Evolutionary conservation across 1,140 invertebrate species (phyloP).

Genomic region (Idris sp.): DNA sequence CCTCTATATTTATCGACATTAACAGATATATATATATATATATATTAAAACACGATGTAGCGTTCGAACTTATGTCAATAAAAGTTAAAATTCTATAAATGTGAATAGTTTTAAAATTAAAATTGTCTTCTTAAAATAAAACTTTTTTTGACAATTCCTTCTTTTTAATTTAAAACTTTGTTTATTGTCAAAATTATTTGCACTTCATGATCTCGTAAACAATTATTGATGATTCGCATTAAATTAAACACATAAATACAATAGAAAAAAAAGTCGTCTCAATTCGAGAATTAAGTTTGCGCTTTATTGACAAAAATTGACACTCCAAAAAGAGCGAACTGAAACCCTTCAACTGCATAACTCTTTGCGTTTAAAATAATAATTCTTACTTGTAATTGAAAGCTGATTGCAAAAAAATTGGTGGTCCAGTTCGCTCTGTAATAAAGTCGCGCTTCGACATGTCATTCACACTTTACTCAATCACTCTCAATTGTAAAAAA

Average conservation of each 20-base stretch:
- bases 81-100: too few species aligned
- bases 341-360: neutral
- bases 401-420: neutral
- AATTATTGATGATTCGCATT: neutral
- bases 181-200: constrained; percentile 16
- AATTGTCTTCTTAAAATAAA: too few species aligned
- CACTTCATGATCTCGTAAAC: neutral
- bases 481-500: constrained; percentile 20
- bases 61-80: too few species aligned
- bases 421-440: constrained; percentile 12
- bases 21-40: constrained; percentile 24
- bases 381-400: neutral
- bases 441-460: constrained; percentile 27
- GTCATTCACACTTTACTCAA: constrained; percentile 29
- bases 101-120: too few species aligned
- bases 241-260: constrained; percentile 28
- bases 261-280: constrained; percentile 7
- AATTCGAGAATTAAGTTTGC: constrained; percentile 1
- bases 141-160: too few species aligned
- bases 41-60: too few species aligned
- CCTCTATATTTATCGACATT: constrained; percentile 13
- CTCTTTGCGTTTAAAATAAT: neutral
- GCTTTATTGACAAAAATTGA: constrained; percentile 20
- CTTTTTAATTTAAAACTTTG: constrained; percentile 16
- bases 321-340: neutral